Evolutionary conservation across 2,888 invertebrate species (phyloP).

Genomic region (Alsophila aescularia): DNA sequence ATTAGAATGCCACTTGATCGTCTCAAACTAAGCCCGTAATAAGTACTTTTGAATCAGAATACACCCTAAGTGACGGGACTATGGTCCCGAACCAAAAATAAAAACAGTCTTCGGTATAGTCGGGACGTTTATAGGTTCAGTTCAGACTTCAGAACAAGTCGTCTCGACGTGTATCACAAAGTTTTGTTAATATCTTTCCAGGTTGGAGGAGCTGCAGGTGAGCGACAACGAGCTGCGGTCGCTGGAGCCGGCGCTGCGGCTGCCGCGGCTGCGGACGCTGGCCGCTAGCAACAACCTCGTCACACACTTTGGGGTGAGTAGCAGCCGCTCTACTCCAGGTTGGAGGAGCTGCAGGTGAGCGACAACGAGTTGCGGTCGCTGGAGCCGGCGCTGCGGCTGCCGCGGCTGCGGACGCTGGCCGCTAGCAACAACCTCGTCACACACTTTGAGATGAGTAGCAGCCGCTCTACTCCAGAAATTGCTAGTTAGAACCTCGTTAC

Average conservation of each 20-base stretch:
- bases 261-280: conserved; percentile 85
- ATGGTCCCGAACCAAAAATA: too few relatives aligned
- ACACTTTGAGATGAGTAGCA: conserved; percentile 63
- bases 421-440: conserved; percentile 72
- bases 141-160: not conserved
- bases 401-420: conserved; percentile 84
- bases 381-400: conserved; percentile 84
- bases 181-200: conserved; percentile 63
- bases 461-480: too few relatives aligned
- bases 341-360: conserved; percentile 82
- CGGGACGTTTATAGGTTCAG: too few relatives aligned
- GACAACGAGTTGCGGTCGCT: conserved; percentile 88
- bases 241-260: conserved; percentile 83
- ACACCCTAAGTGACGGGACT: too few relatives aligned
- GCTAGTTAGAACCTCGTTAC: too few relatives aligned
- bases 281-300: conserved; percentile 77
- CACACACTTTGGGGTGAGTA: conserved; percentile 62
- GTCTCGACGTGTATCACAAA: too few relatives aligned
- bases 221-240: conserved; percentile 89
- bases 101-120: too few relatives aligned
- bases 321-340: too few relatives aligned
- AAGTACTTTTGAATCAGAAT: too few relatives aligned
- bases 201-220: conserved; percentile 88
- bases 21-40: too few relatives aligned
- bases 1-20: too few relatives aligned